phyloP scores from a whole-genome alignment of 2,888 invertebrate genomes.

The Lepidocyrtinus sp. region DNA sequence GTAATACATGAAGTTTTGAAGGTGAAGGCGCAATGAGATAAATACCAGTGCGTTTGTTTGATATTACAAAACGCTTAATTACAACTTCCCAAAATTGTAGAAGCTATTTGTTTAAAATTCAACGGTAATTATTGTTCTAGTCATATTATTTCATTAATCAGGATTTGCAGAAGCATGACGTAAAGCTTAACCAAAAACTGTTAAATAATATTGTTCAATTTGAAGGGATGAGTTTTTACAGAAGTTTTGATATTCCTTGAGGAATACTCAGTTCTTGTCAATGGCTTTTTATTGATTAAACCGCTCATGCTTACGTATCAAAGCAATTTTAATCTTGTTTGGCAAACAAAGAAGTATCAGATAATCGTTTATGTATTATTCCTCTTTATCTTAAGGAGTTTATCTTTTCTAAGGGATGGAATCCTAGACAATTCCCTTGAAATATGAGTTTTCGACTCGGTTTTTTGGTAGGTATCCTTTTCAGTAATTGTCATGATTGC shows the following conservation, averaged over 20 bases:
- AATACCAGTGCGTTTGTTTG: no score
- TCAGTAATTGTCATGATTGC: slow-evolving; percentile 29
- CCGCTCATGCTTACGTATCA: slow-evolving; percentile 1
- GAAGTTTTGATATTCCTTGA: slow-evolving; percentile 4
- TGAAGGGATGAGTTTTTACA: neutral
- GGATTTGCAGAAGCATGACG: neutral
- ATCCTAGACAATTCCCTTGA: neutral
- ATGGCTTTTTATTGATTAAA: neutral
- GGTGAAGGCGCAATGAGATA: neutral
- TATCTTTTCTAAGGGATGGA: neutral
- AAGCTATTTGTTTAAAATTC: neutral
- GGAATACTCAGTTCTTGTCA: neutral
- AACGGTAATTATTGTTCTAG: neutral
- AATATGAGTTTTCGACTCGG: slow-evolving; percentile 1
- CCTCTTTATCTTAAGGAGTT: slow-evolving; percentile 5
- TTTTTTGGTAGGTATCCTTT: neutral
- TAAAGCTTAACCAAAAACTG: neutral
- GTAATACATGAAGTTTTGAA: neutral
- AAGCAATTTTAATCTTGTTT: neutral
- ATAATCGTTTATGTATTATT: neutral
- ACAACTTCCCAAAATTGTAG: neutral
- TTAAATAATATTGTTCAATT: slow-evolving; percentile 9
- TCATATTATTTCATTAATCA: neutral
- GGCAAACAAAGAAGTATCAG: neutral
- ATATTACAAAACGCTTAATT: no score